Conservation (phyloP, 2,888 invertebrate species). For the Nemotelus pantherinus region DNA sequence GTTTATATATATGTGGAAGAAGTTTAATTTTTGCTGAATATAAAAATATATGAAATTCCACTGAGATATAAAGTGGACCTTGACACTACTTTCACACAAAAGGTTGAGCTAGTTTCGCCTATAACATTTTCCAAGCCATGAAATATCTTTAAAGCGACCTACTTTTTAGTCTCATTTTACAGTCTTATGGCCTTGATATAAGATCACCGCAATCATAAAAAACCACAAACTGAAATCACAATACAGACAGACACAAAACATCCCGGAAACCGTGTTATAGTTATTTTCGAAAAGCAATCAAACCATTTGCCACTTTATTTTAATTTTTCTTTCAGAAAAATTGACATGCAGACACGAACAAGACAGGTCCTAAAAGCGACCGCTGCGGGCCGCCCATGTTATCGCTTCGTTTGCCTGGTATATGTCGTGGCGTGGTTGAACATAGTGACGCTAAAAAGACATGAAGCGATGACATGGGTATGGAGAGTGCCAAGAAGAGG, state of each 20-base stretch:
- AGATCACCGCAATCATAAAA: too few species aligned
- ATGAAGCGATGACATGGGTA: neutral
- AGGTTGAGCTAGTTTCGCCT: too few species aligned
- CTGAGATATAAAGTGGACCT: too few species aligned
- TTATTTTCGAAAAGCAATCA: slow-evolving; percentile 46
- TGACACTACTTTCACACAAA: too few species aligned
- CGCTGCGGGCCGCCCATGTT: slow-evolving; percentile 29
- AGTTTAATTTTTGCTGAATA: too few species aligned
- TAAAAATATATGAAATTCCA: too few species aligned
- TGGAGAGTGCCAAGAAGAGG: neutral
- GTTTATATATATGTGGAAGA: too few species aligned
- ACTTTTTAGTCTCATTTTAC: too few species aligned
- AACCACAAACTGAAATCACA: neutral
- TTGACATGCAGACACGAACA: slow-evolving; percentile 26
- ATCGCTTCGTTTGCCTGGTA: neutral
- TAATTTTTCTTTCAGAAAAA: slow-evolving; percentile 3
- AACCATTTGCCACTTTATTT: slow-evolving; percentile 50
- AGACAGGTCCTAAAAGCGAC: slow-evolving; percentile 37
- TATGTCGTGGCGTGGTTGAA: neutral
- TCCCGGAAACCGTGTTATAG: slow-evolving; percentile 44
- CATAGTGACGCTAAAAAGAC: slow-evolving; percentile 11
- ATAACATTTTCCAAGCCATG: too few species aligned
- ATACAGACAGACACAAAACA: slow-evolving; percentile 40
- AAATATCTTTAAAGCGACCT: too few species aligned
- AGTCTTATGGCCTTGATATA: too few species aligned